A percentile compares a stretch with the other conserved stretches of the same genome.
phyloP scores from a whole-genome alignment of 2,113 vertebrate genomes.

The Scalopus aquaticus region DNA sequence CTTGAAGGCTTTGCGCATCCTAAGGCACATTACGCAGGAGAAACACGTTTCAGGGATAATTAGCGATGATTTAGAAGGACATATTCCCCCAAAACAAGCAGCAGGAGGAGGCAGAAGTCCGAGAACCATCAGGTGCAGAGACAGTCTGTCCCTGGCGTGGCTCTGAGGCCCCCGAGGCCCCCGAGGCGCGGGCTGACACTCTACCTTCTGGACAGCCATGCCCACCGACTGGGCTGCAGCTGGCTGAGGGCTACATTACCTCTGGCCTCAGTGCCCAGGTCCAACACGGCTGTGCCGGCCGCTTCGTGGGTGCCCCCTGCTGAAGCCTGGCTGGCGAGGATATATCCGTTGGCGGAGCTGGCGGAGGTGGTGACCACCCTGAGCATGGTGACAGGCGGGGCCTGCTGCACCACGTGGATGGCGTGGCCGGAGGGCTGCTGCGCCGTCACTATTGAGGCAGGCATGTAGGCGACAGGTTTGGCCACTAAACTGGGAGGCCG shows the following conservation, averaged over 20 bases:
- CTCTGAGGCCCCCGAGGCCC: not conserved
- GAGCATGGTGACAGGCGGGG: slow-evolving; percentile 95
- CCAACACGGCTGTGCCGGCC: slow-evolving; percentile 83
- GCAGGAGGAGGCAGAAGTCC: not conserved
- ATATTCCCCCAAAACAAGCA: accelerated
- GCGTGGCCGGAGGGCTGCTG: slow-evolving; percentile 90
- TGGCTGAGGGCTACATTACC: slow-evolving; percentile 55
- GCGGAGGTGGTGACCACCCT: slow-evolving; percentile 91
- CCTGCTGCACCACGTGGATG: slow-evolving; percentile 93
- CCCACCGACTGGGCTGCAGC: accelerated
- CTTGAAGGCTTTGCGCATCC: not conserved
- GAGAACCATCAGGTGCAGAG: not conserved
- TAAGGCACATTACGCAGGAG: accelerated
- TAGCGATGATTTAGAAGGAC: not conserved
- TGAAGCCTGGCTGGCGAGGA: slow-evolving; percentile 87
- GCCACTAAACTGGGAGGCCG: slow-evolving; percentile 88
- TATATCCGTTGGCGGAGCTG: slow-evolving; percentile 94
- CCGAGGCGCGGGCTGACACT: accelerated
- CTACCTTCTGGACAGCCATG: not conserved
- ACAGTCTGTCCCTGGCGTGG: not conserved
- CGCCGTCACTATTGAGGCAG: slow-evolving; percentile 89
- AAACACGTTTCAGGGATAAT: accelerated
- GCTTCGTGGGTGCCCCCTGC: slow-evolving; percentile 82
- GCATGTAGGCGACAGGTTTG: slow-evolving; percentile 93
- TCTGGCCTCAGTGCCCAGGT: slow-evolving; percentile 84